Conservation (phyloP, 1,140 invertebrate genomes). For the Bombus breviceps region DNA sequence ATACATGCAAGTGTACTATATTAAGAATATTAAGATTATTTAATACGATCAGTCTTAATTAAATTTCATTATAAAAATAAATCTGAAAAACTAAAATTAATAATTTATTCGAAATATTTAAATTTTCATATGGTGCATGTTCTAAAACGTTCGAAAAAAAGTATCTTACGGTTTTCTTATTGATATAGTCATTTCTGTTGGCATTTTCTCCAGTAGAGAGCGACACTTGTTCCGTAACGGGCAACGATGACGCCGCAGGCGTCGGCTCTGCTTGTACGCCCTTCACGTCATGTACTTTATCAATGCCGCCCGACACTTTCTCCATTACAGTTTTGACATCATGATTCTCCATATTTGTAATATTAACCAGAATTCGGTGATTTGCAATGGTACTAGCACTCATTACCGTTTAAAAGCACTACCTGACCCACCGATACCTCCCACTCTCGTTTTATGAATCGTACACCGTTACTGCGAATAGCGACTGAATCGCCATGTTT, state of each 20-base stretch:
- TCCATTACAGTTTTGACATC: slow-evolving; percentile 53
- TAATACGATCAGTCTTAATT: background rate
- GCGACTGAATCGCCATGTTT: slow-evolving; percentile 81
- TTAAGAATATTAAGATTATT: background rate
- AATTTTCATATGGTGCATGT: background rate
- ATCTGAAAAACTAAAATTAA: background rate
- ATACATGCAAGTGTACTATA: no score
- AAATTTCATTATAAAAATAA: background rate
- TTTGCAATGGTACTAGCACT: slow-evolving; percentile 70
- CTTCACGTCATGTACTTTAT: slow-evolving; percentile 66
- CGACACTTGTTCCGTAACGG: slow-evolving; percentile 48
- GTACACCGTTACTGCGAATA: slow-evolving; percentile 77
- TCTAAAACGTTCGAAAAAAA: background rate
- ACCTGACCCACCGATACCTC: slow-evolving; percentile 54
- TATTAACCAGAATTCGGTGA: slow-evolving; percentile 70
- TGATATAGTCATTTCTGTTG: slow-evolving; percentile 53
- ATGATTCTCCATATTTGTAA: slow-evolving; percentile 72
- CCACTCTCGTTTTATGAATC: slow-evolving; percentile 63
- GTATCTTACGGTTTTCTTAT: slow-evolving; percentile 69
- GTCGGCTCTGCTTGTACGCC: slow-evolving; percentile 73
- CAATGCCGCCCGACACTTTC: slow-evolving; percentile 63
- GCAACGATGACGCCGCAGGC: slow-evolving; percentile 71
- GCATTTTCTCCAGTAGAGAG: slow-evolving; percentile 71
- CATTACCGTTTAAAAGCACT: slow-evolving; percentile 71
- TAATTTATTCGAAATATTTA: background rate